Conservation (phyloP, 2,113 vertebrate species). For the Passer domesticus region DNA sequence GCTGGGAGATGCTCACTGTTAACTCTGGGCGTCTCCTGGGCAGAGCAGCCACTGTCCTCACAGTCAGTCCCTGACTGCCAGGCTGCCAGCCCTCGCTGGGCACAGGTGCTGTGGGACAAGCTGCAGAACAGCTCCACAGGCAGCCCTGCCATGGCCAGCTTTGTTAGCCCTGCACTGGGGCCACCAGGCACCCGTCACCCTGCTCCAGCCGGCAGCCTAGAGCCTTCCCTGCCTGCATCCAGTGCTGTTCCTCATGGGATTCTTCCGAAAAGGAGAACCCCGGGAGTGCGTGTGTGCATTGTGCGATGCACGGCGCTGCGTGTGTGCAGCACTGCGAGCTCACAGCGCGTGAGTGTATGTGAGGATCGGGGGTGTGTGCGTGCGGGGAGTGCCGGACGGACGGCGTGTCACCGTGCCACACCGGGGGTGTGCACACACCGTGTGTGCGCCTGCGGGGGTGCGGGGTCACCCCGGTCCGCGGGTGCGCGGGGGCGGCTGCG, state of each 20-base stretch:
- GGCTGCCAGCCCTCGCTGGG: not conserved
- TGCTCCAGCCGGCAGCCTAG: not conserved
- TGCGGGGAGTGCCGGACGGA: fast-evolving
- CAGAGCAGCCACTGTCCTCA: not conserved
- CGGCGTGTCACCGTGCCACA: not conserved
- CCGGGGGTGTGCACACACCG: not conserved
- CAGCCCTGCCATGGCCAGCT: not conserved
- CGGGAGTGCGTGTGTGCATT: not conserved
- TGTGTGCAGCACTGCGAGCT: not conserved
- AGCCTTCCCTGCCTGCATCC: not conserved
- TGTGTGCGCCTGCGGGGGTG: not conserved
- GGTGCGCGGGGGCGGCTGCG: not conserved
- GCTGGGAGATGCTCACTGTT: not conserved
- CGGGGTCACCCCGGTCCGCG: not conserved
- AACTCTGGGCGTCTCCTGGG: fast-evolving
- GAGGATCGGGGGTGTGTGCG: fast-evolving
- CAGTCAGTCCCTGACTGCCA: not conserved
- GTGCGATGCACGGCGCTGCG: not conserved
- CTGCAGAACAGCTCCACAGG: not conserved
- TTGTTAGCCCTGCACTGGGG: not conserved
- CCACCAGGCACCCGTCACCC: fast-evolving
- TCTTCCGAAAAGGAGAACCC: not conserved
- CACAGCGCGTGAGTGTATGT: fast-evolving
- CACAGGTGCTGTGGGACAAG: not conserved
- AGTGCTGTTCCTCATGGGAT: fast-evolving